A percentile compares a stretch with the other conserved stretches of the same genome.
phyloP scores from a whole-genome alignment of 1,140 invertebrate genomes.

The Hypsibius dujardini region DNA sequence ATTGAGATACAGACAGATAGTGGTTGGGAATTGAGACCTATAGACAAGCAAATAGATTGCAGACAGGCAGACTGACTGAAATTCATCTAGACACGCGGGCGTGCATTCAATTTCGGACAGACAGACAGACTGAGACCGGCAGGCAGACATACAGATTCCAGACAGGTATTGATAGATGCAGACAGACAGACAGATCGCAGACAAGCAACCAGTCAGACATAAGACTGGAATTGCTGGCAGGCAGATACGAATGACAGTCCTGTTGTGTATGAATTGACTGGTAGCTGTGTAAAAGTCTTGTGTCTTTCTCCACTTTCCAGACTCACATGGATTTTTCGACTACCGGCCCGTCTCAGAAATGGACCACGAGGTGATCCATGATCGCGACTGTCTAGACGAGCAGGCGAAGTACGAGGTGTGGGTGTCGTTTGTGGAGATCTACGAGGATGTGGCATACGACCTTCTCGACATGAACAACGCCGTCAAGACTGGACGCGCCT shows the following conservation, averaged over 20 bases:
- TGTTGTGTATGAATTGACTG: neutral
- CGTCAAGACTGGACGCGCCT: constrained; percentile 28
- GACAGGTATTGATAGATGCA: too few species aligned
- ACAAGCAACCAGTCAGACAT: too few species aligned
- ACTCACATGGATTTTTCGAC: constrained; percentile 17
- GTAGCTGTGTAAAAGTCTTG: neutral
- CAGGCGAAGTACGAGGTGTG: constrained; percentile 40
- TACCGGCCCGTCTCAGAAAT: neutral
- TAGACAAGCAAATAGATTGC: too few species aligned
- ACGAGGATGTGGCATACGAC: constrained; percentile 78
- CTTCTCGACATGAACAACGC: constrained; percentile 41
- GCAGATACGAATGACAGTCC: neutral
- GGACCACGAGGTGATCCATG: neutral
- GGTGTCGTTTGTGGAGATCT: constrained; percentile 80
- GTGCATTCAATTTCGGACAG: too few species aligned
- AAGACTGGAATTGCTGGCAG: neutral
- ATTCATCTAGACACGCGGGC: too few species aligned
- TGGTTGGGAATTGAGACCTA: too few species aligned
- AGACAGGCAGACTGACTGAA: too few species aligned
- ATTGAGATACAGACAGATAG: too few species aligned
- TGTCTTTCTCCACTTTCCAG: neutral
- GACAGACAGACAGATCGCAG: too few species aligned
- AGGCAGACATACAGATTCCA: too few species aligned
- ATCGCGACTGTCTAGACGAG: constrained; percentile 4
- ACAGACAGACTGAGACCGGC: too few species aligned